Evolutionary conservation across 53 echinoderm and acorn worm species (phyloP), one percentile per base, ranked within the genome.

Genomic region (Zoroaster sp.): DNA sequence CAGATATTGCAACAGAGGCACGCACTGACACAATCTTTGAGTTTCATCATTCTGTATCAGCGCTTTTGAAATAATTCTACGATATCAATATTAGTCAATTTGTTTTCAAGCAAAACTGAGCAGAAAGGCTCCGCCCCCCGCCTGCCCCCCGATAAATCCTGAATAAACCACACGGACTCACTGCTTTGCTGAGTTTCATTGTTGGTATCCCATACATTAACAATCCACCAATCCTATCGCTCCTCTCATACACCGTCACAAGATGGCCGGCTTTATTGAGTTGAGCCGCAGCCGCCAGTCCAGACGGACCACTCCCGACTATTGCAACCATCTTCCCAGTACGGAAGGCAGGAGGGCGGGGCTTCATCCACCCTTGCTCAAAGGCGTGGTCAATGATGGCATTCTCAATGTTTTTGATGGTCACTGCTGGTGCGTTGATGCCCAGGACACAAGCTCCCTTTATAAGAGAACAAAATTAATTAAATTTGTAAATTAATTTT

Each of bases 401-500:
- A 43, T 94, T 94, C 89, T 99, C 99, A 12, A 99, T 99, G 94
- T 93, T 96, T 72, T 99, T 99, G 93, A 99, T 99, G 88, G 99
- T 99, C 4, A 99, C 99, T 5, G 99, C 93, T 37, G 93, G 99
- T 41, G 96, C 93, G 41, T 94, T 96, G 90, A 99, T 99, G 66
- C 96, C 94, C 17, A 99, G 90, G 1, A 99, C 99, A 67, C 99
- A 99, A 5, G 99, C 99, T 67, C 95, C 99, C 99, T 99, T 25
- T 59, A 28, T 28, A 28, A 25, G 28, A 28, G 28, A 59, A 59
- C 28, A 25, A 9, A 59, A 25, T 11, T 25, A 59, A 59, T 23
- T 25, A 8, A 9, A n/a, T n/a, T n/a, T n/a, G n/a, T n/a, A n/a
- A n/a, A n/a, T n/a, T n/a, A n/a, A n/a, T n/a, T n/a, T n/a, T n/a